phyloP scores from a whole-genome alignment of 92 coral and sea anemone genomes.

The Blastomussa wellsi region DNA sequence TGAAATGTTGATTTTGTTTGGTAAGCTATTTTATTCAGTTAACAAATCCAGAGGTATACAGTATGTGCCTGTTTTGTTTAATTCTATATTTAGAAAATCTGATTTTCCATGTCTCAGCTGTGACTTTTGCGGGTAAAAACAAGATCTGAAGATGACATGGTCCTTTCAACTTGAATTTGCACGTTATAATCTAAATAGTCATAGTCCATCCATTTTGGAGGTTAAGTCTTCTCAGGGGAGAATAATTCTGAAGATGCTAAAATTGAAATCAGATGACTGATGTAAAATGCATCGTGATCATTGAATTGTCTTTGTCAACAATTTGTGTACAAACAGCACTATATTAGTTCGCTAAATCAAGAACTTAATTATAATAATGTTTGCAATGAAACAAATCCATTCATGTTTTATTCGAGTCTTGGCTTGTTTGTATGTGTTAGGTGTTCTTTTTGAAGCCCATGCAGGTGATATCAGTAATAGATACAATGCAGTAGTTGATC shows the following conservation, averaged over 20 bases:
- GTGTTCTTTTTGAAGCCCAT: not conserved
- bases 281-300: not conserved
- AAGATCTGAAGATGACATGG: not conserved
- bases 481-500: not conserved
- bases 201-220: not conserved
- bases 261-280: not conserved
- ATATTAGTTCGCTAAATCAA: not conserved
- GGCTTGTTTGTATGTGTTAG: not conserved
- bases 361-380: not conserved
- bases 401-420: not conserved
- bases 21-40: not conserved
- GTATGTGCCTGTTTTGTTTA: not conserved
- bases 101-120: not conserved
- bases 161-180: not conserved
- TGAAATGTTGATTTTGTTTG: not conserved
- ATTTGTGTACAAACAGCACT: not conserved
- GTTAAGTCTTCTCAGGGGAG: not conserved
- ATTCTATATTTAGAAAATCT: not conserved
- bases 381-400: not conserved
- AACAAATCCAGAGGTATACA: not conserved
- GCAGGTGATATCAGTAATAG: not conserved
- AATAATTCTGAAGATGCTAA: not conserved
- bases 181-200: not conserved
- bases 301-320: not conserved
- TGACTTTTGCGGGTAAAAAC: not conserved